phyloP scores from a whole-genome alignment of 2,113 vertebrate genomes.

The Corythaeola cristata region DNA sequence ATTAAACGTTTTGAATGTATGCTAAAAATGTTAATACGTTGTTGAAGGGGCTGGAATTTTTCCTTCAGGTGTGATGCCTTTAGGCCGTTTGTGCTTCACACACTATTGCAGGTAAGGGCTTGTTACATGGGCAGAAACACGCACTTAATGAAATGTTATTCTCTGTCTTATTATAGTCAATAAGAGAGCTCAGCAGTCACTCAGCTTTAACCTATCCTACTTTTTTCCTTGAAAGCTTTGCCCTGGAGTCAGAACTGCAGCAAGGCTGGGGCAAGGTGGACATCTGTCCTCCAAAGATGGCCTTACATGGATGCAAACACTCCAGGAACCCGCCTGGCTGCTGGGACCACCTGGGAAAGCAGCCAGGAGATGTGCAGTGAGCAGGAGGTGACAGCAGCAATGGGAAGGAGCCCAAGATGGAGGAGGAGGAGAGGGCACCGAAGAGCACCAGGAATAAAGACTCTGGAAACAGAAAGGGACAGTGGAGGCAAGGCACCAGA shows the following conservation, averaged over 20 bases:
- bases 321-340: fast-evolving
- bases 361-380: not conserved
- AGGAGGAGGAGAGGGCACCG: not conserved
- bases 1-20: constrained; percentile 21
- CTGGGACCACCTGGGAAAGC: not conserved
- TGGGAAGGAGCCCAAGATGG: not conserved
- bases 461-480: not conserved
- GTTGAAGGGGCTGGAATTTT: constrained; percentile 69
- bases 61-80: constrained; percentile 64
- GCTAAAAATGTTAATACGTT: constrained; percentile 61
- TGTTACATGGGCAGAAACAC: constrained; percentile 56
- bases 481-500: not conserved
- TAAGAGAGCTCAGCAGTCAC: constrained; percentile 19
- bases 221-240: constrained; percentile 5
- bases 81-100: constrained; percentile 61
- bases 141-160: constrained; percentile 65
- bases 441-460: not conserved
- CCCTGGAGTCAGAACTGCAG: not conserved
- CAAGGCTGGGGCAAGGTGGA: not conserved
- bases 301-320: not conserved
- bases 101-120: constrained; percentile 55
- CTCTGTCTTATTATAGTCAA: constrained; percentile 19
- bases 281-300: not conserved
- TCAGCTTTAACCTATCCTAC: not conserved
- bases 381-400: not conserved